Evolutionary conservation across 2,797 vertebrate genomes (phyloP).

Genomic region (Chloroceryle amazona): DNA sequence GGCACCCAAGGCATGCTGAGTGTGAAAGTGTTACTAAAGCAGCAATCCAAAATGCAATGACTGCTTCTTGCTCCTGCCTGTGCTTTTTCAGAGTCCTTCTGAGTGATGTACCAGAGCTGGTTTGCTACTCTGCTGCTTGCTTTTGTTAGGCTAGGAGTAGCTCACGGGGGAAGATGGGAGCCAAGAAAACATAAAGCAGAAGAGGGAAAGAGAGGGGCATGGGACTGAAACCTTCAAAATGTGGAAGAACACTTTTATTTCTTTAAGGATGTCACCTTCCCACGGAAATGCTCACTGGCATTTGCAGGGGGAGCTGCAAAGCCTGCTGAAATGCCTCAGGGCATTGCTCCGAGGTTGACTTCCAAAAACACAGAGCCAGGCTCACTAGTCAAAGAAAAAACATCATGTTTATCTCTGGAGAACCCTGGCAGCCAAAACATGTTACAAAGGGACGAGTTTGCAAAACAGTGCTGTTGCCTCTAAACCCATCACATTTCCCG

Average conservation of each 20-base stretch:
- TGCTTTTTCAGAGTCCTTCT: background rate
- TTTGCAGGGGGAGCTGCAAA: background rate
- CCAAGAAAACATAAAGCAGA: background rate
- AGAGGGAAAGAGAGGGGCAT: background rate
- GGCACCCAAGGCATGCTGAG: background rate
- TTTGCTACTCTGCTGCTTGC: background rate
- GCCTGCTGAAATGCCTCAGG: background rate
- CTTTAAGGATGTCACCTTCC: background rate
- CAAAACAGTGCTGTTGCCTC: conserved; percentile 5
- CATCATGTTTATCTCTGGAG: background rate
- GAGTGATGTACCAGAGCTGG: background rate
- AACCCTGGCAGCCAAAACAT: background rate
- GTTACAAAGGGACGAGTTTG: conserved; percentile 3
- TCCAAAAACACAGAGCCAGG: conserved; percentile 1
- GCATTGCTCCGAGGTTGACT: background rate
- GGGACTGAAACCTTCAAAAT: background rate
- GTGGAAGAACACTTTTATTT: background rate
- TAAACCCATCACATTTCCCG: conserved; percentile 28
- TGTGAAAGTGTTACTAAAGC: background rate
- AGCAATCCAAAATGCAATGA: background rate
- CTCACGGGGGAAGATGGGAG: background rate
- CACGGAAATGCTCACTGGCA: background rate
- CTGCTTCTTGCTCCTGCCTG: background rate
- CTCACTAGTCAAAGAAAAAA: background rate
- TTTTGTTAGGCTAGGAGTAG: background rate